A percentile compares a stretch with the other conserved stretches of the same genome.
These are phyloP conservation scores for Lipotes vexillifer DNA, from an alignment of 2,113 vertebrate genomes.

Conservation along the genomic window DNA sequence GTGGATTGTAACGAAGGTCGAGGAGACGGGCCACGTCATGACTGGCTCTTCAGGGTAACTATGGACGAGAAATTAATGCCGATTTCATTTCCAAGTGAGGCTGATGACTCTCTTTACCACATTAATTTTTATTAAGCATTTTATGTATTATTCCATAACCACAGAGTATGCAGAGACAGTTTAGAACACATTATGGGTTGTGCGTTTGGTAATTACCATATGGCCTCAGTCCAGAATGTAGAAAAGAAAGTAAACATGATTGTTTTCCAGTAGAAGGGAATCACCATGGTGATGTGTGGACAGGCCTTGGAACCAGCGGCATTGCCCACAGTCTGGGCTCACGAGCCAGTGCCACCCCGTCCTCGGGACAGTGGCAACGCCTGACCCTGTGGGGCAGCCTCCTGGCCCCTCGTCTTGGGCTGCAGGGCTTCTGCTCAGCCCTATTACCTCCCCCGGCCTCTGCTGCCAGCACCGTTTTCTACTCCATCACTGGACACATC, in stretches of 20 bases:
- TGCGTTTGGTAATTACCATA: conserved; percentile 46
- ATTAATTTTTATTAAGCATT: conserved; percentile 65
- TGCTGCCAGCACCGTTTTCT: background rate
- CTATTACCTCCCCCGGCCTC: background rate
- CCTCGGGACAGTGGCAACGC: accelerated
- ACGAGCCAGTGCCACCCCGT: accelerated
- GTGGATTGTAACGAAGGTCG: conserved; percentile 43
- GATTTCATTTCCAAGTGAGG: background rate
- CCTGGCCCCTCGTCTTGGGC: background rate
- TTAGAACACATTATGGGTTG: background rate
- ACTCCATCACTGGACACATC: background rate
- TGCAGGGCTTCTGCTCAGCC: background rate
- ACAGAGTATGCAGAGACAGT: background rate
- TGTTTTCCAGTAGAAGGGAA: background rate
- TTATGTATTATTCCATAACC: conserved; percentile 31
- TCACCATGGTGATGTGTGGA: background rate
- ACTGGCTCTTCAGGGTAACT: background rate
- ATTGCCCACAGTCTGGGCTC: background rate
- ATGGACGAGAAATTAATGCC: conserved; percentile 14
- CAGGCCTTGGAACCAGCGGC: background rate
- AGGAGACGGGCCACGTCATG: accelerated
- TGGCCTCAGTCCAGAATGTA: conserved; percentile 38
- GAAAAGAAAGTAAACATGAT: conserved; percentile 28
- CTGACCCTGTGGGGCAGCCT: no score
- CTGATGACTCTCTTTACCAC: conserved; percentile 6